phyloP scores from a whole-genome alignment of 2,797 vertebrate species.

The Echiichthys vipera region DNA sequence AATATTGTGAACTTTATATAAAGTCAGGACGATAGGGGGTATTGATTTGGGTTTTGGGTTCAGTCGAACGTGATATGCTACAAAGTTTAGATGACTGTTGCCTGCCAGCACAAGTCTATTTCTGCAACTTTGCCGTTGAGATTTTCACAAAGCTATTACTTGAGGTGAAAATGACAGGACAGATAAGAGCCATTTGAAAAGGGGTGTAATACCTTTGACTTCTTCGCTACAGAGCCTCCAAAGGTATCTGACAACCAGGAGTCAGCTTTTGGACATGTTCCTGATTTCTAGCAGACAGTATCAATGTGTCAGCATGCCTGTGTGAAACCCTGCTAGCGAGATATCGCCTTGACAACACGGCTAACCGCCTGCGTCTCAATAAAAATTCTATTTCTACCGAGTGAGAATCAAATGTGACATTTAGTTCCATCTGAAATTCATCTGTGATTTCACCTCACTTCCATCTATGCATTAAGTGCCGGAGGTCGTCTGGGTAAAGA shows the following conservation, averaged over 20 bases:
- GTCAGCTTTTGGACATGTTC: conserved; percentile 53
- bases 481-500: conserved; percentile 44
- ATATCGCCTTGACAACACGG: conserved; percentile 35
- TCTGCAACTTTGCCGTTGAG: conserved; percentile 35
- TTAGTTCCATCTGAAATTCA: conserved; percentile 50
- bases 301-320: conserved; percentile 45
- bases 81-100: conserved; percentile 25
- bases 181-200: conserved; percentile 58
- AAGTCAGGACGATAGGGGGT: conserved; percentile 26
- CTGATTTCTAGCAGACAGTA: conserved; percentile 58
- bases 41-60: conserved; percentile 35
- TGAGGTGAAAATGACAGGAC: conserved; percentile 37
- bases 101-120: conserved; percentile 33
- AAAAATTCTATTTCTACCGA: conserved; percentile 39
- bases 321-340: conserved; percentile 37
- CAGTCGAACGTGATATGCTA: conserved; percentile 16
- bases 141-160: conserved; percentile 53
- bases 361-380: conserved; percentile 29
- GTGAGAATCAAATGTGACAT: conserved; percentile 52
- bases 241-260: conserved; percentile 47
- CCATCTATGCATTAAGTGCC: conserved; percentile 24
- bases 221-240: conserved; percentile 38
- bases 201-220: conserved; percentile 55
- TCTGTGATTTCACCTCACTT: conserved; percentile 29
- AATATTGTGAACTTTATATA: conserved; percentile 31